Evolutionary conservation across 1,140 invertebrate species (phyloP), one percentile per base, ranked within the genome.

Genomic region (Calephelis nemesis): DNA sequence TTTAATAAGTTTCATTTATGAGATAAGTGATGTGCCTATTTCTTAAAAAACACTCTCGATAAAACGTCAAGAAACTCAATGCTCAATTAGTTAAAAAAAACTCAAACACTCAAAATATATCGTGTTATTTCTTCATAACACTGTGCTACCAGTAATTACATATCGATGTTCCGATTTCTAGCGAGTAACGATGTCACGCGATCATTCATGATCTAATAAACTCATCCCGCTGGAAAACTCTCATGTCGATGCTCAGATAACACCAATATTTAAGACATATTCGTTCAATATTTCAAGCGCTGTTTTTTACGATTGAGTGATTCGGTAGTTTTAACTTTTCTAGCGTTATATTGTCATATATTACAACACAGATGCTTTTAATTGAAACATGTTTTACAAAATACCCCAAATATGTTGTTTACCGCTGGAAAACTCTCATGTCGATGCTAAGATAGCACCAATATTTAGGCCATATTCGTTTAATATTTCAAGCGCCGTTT

Each of bases 121-220:
- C 54, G 54, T 58, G 54, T 40, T 19, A 58, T 30, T 5, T 12
- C 19, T 58, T 40, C 11, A 58, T 58, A 12, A 58, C 11, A 30
- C 30, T 30, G 30, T 15, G 54, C 54, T 58, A 40, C 54, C 12
- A 58, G 54, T 58, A 58, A 58, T 58, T 58, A 58, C 54, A 58
- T 68, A 74, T 74, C 72, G 74, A 70, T 8, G 71, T 67, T 74
- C 77, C 68, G 79, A 77, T 82, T 81, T 83, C 82, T 83, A 83
- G 70, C 77, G 68, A 62, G 64, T 30, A 64, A 19, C 52, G 68
- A 63, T 68, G 70, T 71, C 82, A 83, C 81, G 83, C 83, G 76
- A 85, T 75, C 73, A 70, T 84, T 83, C 82, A 84, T 81, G 82
- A 82, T 84, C 83, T 84, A 74, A 84, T 85, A 82, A 82, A 72